phyloP scores from a whole-genome alignment of 2,888 invertebrate genomes.

The Orthosia cruda region DNA sequence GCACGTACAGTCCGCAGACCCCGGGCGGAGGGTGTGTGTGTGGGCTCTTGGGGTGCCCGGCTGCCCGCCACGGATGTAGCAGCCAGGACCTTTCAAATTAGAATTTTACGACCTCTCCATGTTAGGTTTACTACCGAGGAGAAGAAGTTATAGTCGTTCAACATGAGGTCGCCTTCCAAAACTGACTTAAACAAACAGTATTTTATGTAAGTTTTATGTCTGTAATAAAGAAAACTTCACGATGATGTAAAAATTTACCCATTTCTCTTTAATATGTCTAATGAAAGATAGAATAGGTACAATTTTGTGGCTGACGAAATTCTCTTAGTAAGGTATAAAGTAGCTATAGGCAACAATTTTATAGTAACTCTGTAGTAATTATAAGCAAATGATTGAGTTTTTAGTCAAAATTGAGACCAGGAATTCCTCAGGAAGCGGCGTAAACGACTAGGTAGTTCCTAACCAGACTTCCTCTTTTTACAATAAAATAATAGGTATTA shows the following conservation, averaged over 20 bases:
- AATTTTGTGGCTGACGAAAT: slow-evolving; percentile 13
- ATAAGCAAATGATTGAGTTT: neutral
- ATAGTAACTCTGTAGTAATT: neutral
- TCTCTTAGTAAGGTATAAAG: slow-evolving; percentile 16
- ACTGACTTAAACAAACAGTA: slow-evolving; percentile 89
- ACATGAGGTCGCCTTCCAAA: slow-evolving; percentile 90
- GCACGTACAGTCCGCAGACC: slow-evolving; percentile 20
- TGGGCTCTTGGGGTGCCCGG: slow-evolving; percentile 69
- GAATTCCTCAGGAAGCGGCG: neutral
- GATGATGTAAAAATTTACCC: slow-evolving; percentile 71
- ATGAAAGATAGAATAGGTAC: slow-evolving; percentile 11
- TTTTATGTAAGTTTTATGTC: slow-evolving; percentile 88
- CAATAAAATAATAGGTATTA: slow-evolving; percentile 41
- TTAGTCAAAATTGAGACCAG: neutral
- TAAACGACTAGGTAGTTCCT: slow-evolving; percentile 4
- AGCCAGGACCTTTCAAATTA: slow-evolving; percentile 85
- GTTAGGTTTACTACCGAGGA: slow-evolving; percentile 89
- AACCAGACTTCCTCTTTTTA: slow-evolving; percentile 25
- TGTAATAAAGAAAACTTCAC: slow-evolving; percentile 83
- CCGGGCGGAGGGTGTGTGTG: slow-evolving; percentile 48
- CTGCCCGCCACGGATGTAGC: slow-evolving; percentile 61
- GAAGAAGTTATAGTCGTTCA: slow-evolving; percentile 86
- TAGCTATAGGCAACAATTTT: neutral
- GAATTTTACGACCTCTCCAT: slow-evolving; percentile 91
- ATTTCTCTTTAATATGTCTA: slow-evolving; percentile 62